Evolutionary conservation across 2,797 vertebrate genomes (phyloP), one percentile per base, ranked within the genome.

Genomic region (Notoglanidium macrostoma): DNA sequence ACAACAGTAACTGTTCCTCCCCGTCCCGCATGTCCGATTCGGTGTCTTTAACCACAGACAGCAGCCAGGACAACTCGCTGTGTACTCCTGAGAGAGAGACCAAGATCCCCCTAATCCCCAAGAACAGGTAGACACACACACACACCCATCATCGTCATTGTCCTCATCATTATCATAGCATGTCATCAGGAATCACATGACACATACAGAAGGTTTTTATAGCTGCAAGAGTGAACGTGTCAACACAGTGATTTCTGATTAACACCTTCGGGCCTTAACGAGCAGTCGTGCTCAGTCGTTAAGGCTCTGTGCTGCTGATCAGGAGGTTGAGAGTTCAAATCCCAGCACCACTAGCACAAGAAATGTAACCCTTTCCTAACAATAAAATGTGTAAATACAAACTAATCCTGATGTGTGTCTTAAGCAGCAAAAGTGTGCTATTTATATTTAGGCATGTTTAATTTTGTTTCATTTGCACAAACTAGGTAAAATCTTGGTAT

Each of bases 1-100:
- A 99, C 95, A 99, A 99, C 94, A 99, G 98, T 89, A 99, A 99
- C 93, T 99, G 98, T 90, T 99, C 98, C 3, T 99, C 98, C n/a
- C 98, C 98, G 4, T 99, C 98, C 55, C 98, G 97, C 91, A 99
- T 99, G 98, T 99, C 98, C 1, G 98, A 99, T 94, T 99, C 98
- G 0, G 97, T 98, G 94, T 99, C 98, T 86, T 94, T 99, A 93
- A 99, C 98, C 92, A 99, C 98, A 9, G 97, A 98, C 90, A 99
- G 98, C 93, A 99, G 98, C 92, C 98, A 98, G 93, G 98, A 99
- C 91, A 96, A 96, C 92, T 98, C 97, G 82, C 95, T 98, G 88
- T 98, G 97, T 93, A 99, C 98, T 70, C 98, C 98, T 0, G 95
- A 98, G 91, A 96, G 97, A 92, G 97, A 98, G 91, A 94, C 95